Base-by-base conservation (phyloP, 64 coral and sea anemone genomes). In the Stylophora pistillata region DNA sequence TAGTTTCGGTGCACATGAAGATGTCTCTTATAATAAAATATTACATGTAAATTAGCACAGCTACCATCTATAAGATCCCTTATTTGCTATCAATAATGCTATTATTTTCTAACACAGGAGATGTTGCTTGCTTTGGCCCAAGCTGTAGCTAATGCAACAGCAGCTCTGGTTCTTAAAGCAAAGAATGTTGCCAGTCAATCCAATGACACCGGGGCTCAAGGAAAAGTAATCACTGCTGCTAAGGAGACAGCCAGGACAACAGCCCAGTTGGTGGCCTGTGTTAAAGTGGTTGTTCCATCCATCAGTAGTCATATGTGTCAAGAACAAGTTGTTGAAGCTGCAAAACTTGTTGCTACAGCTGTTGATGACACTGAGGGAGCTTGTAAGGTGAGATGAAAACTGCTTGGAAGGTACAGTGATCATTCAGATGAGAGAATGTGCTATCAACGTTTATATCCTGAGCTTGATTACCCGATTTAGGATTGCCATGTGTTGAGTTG, bases 201-300 rank as follows among this genome's bases (percentile, higher is more conserved):
- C 62, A 82, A 87, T 29, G 97, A 99, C 78, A 95, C 91, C 28
- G 78, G 77, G 9, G 76, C 72, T 3, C 97, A 99, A 71, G 86
- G 85, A 29, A 94, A 99, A 58, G 93, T 99, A 23, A 99, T 99
- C 47, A 94, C 80, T 41, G 90, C 97, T 5, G 97, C 97, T 13
- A 99, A 99, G 63, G 97, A 99, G 82, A 99, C 97, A 30, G 97
- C 97, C n/a, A 99, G 95, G 86, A 99, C 93, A 13, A 99, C 97
- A 30, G 92, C 97, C 0, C 97, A 99, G 71, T 91, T 99, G 10
- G 97, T 99, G 23, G 97, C 97, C 12, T 99, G 97, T 77, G 93
- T 95, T 9, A 99, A 99, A 60, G 89, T 99, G 70, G 86, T 99
- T 23, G 97, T 95, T 16, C 97, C 97, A 1, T 89, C 97, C 3